A percentile compares a stretch with the other conserved stretches of the same genome.
Conservation (phyloP, 2,888 invertebrate genomes). For the Caenorhabditis sp. region DNA sequence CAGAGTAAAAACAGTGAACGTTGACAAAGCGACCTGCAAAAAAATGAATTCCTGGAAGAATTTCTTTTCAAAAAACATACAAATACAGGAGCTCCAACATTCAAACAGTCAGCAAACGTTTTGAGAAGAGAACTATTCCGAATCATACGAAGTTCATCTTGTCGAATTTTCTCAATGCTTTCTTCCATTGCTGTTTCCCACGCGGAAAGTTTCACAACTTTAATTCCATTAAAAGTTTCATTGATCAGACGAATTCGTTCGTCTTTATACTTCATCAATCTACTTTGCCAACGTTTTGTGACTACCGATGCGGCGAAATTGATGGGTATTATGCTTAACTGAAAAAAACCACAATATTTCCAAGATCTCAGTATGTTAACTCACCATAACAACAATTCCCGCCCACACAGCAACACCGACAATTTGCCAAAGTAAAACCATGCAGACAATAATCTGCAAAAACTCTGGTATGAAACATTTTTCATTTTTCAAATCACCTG, state of each 20-base stretch:
- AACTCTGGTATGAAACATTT: too few relatives aligned
- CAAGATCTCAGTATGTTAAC: too few relatives aligned
- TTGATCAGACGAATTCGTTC: conserved; percentile 91
- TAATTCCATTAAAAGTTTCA: conserved; percentile 89
- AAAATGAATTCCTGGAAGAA: too few relatives aligned
- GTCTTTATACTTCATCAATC: conserved; percentile 92
- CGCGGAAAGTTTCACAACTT: conserved; percentile 75
- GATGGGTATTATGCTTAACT: conserved; percentile 74
- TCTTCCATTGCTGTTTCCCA: conserved; percentile 73
- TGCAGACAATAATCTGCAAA: conserved; percentile 61
- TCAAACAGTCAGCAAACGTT: conserved; percentile 62
- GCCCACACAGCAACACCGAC: conserved; percentile 84
- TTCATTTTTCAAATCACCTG: conserved; percentile 41
- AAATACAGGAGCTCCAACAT: conserved; percentile 65
- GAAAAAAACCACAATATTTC: too few relatives aligned
- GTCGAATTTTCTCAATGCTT: conserved; percentile 49
- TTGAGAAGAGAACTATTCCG: conserved; percentile 59
- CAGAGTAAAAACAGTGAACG: conserved; percentile 63
- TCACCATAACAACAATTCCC: conserved; percentile 88
- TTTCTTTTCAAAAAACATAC: conserved; percentile 33
- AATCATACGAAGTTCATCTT: conserved; percentile 46
- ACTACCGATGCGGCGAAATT: conserved; percentile 64
- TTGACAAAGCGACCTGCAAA: conserved; percentile 62
- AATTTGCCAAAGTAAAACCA: conserved; percentile 72
- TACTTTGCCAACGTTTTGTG: conserved; percentile 73